phyloP scores from a whole-genome alignment of 2,797 vertebrate genomes.

The Tragopan temminckii region DNA sequence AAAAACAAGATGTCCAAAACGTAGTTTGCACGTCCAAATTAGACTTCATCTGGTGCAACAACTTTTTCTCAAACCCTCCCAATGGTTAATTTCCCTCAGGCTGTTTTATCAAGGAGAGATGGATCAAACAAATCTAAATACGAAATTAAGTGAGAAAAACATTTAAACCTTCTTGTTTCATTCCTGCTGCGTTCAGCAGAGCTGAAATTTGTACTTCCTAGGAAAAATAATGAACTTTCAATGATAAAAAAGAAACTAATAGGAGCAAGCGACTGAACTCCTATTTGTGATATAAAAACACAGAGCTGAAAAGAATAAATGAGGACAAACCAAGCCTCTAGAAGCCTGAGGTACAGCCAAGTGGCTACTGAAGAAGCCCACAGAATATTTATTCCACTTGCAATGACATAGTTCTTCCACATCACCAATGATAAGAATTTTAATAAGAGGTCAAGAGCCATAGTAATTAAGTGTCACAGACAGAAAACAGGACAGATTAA shows the following conservation, averaged over 20 bases:
- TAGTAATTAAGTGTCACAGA: conserved; percentile 29
- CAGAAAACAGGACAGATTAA: neutral
- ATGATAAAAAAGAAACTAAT: neutral
- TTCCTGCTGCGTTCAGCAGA: neutral
- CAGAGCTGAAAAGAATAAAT: neutral
- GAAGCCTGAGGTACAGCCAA: neutral
- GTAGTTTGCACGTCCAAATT: neutral
- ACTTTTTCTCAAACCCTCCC: neutral
- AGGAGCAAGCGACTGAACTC: neutral
- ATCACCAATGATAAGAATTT: neutral
- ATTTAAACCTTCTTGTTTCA: neutral
- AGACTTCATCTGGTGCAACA: neutral
- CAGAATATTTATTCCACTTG: neutral
- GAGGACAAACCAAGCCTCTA: neutral
- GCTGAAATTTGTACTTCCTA: neutral
- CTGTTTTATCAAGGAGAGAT: neutral
- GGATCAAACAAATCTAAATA: neutral
- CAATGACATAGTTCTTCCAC: neutral
- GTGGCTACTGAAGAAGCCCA: neutral
- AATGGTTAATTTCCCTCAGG: neutral
- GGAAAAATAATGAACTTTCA: neutral
- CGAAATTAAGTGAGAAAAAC: neutral
- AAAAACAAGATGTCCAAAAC: neutral
- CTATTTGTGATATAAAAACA: neutral
- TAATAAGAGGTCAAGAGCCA: conserved; percentile 1